These are phyloP conservation scores for Chelonus insularis DNA, from an alignment of 1,140 invertebrate genomes.

Conservation along the genomic window DNA sequence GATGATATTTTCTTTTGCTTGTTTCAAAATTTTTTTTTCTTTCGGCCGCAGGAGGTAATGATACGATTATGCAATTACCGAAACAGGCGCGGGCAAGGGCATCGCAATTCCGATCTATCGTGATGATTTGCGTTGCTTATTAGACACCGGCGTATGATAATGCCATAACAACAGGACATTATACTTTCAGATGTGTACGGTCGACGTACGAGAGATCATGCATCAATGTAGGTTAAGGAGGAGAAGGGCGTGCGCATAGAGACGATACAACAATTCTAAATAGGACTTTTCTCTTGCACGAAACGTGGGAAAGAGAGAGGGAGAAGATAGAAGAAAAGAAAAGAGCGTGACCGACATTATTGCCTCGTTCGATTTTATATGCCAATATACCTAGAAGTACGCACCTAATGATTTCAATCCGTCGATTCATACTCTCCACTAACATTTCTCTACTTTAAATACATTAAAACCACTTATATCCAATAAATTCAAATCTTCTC, in stretches of 20 bases:
- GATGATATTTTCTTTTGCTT: too few species aligned
- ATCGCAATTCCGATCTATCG: constrained; percentile 39
- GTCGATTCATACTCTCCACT: too few species aligned
- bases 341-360: not conserved
- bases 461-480: too few species aligned
- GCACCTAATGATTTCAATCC: too few species aligned
- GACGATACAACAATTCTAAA: not conserved
- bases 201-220: constrained; percentile 33
- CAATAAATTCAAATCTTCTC: too few species aligned
- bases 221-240: constrained; percentile 23
- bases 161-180: constrained; percentile 36
- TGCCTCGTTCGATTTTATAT: too few species aligned
- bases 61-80: constrained; percentile 4
- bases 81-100: constrained; percentile 16
- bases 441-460: too few species aligned
- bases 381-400: too few species aligned
- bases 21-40: constrained; percentile 29
- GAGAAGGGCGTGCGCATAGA: constrained; percentile 6
- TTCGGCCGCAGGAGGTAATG: constrained; percentile 23
- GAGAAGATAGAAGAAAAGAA: not conserved
- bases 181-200: constrained; percentile 31
- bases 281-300: not conserved
- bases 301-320: not conserved
- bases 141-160: constrained; percentile 37
- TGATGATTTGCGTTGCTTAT: constrained; percentile 29